phyloP scores from a whole-genome alignment of 2,888 invertebrate genomes.

The Ariolimax columbianus region DNA sequence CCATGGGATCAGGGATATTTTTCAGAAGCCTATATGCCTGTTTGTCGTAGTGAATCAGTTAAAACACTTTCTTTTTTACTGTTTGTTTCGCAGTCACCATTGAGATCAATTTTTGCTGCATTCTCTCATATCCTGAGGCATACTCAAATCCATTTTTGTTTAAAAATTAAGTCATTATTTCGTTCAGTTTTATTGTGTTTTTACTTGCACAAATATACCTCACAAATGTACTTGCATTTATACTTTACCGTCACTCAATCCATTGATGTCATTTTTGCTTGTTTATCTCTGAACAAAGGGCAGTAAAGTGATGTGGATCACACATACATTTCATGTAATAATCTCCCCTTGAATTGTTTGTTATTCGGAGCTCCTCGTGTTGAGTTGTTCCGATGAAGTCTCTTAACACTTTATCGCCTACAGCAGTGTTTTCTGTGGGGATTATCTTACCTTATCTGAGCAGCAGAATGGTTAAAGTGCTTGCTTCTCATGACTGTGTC shows the following conservation, averaged over 20 bases:
- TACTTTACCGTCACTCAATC: background rate
- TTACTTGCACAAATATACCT: slow-evolving; percentile 18
- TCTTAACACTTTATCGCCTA: no score
- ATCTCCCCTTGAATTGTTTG: background rate
- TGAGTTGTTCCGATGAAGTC: no score
- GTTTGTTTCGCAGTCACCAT: background rate
- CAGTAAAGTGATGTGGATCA: background rate
- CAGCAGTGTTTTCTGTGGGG: no score
- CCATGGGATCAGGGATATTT: no score
- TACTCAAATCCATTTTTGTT: background rate
- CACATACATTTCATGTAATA: background rate
- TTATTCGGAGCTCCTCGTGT: no score
- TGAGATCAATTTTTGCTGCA: background rate
- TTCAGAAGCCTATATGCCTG: no score
- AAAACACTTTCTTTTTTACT: background rate
- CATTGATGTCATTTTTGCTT: background rate
- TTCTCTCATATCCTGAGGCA: no score
- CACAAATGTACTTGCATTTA: background rate
- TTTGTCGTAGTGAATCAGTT: background rate
- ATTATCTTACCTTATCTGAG: no score
- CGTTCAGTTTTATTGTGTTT: background rate
- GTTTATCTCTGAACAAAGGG: slow-evolving; percentile 7
- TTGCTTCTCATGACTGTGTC: no score
- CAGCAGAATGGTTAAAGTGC: no score
- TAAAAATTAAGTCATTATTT: background rate